Conservation (phyloP, 2,113 vertebrate species). For the Irena cyanogastra region DNA sequence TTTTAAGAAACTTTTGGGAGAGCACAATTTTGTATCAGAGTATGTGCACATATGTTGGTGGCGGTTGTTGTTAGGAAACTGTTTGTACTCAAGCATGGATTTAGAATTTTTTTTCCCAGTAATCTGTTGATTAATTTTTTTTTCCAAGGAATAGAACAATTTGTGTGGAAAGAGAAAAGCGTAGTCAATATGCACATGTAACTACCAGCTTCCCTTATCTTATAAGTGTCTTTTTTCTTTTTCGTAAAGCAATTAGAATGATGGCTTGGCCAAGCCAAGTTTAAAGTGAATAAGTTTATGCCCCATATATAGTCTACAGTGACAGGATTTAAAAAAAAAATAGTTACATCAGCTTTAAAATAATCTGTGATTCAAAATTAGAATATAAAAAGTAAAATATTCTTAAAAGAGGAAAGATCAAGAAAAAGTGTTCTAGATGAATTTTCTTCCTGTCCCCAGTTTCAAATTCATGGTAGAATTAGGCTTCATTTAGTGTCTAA, state of each 20-base stretch:
- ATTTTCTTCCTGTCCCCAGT: neutral
- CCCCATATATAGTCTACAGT: neutral
- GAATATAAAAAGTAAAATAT: neutral
- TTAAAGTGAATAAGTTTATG: neutral
- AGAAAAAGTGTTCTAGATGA: neutral
- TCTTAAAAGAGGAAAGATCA: neutral
- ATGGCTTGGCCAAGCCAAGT: neutral
- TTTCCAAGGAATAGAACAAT: neutral
- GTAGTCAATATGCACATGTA: neutral
- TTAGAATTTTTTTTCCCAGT: neutral
- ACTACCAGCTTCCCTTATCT: neutral
- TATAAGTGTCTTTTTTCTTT: neutral
- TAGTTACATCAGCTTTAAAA: neutral
- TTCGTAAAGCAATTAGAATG: neutral
- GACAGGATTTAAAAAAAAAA: neutral
- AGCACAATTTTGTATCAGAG: neutral
- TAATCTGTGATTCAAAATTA: neutral
- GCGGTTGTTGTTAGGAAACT: neutral
- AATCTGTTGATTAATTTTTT: constrained; percentile 27
- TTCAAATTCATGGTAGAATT: neutral
- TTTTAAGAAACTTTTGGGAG: neutral
- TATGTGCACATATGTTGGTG: neutral
- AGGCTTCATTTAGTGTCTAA: neutral
- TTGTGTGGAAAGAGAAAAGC: constrained; percentile 25
- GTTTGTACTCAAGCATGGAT: constrained; percentile 18